A percentile compares a stretch with the other conserved stretches of the same genome.
phyloP scores from a whole-genome alignment of 2,113 vertebrate species.

The Malurus elegans region DNA sequence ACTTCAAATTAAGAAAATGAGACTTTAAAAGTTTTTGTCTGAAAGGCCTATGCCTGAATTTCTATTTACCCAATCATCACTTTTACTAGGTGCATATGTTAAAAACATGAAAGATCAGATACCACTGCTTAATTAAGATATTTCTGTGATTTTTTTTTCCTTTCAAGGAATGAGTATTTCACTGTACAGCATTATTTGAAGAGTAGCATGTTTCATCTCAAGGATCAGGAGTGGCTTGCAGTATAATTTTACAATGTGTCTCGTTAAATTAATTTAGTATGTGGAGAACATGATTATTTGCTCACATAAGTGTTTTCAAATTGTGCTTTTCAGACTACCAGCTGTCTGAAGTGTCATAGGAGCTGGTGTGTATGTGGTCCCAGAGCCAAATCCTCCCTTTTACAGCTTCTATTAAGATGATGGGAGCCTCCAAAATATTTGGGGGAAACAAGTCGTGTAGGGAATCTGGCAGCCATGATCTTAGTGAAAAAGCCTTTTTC shows the following conservation, averaged over 20 bases:
- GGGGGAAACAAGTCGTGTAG: not conserved
- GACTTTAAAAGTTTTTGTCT: not conserved
- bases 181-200: not conserved
- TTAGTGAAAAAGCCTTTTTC: not conserved
- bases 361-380: not conserved
- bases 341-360: not conserved
- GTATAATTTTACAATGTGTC: not conserved
- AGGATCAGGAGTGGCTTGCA: not conserved
- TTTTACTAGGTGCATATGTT: not conserved
- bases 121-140: not conserved
- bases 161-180: not conserved
- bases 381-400: not conserved
- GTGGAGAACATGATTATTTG: not conserved
- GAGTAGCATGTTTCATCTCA: constrained; percentile 24
- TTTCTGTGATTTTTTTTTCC: not conserved
- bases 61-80: not conserved
- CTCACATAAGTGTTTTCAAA: not conserved
- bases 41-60: not conserved
- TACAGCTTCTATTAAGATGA: not conserved
- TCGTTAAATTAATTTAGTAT: not conserved
- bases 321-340: not conserved
- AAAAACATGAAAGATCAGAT: not conserved
- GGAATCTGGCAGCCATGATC: not conserved
- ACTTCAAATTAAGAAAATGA: constrained; percentile 18
- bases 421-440: not conserved